Percentiles rank a stretch among this genome's conserved stretches.
Evolutionary conservation across 2,797 vertebrate species (phyloP).

Genomic region (Meda fulgida): DNA sequence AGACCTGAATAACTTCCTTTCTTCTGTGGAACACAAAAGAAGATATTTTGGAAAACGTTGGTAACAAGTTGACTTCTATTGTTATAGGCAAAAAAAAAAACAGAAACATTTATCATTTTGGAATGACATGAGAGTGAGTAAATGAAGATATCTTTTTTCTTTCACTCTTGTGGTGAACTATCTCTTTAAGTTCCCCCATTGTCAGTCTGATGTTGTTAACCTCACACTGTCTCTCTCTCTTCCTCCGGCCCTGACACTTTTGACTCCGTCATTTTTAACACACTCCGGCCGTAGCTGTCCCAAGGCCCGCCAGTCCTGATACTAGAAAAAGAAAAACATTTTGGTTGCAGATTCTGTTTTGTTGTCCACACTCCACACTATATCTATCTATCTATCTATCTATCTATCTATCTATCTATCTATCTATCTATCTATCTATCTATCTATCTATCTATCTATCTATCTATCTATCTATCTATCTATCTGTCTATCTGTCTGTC

Average conservation of each 20-base stretch:
- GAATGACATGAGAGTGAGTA: not conserved
- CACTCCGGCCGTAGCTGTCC: constrained; percentile 16
- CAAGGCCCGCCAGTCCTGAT: not conserved
- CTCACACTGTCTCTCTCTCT: not conserved
- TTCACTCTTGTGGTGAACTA: not conserved
- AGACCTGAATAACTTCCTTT: not conserved
- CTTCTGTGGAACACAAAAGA: not conserved
- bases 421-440: not conserved
- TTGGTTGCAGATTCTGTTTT: not conserved
- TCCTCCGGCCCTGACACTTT: not conserved
- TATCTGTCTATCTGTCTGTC: not conserved
- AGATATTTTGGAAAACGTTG: too few species aligned
- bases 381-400: not conserved
- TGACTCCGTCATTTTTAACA: constrained; percentile 14
- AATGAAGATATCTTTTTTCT: not conserved
- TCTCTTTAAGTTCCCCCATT: not conserved
- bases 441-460: not conserved
- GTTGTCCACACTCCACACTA: not conserved
- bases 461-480: not conserved
- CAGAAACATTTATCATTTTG: not conserved
- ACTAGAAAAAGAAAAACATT: constrained; percentile 25
- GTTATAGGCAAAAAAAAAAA: too few species aligned
- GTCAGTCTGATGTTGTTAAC: constrained; percentile 24
- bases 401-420: not conserved
- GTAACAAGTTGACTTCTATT: not conserved